These are phyloP conservation scores for Valencia hispanica DNA, from an alignment of 2,797 vertebrate species.

Conservation along the genomic window DNA sequence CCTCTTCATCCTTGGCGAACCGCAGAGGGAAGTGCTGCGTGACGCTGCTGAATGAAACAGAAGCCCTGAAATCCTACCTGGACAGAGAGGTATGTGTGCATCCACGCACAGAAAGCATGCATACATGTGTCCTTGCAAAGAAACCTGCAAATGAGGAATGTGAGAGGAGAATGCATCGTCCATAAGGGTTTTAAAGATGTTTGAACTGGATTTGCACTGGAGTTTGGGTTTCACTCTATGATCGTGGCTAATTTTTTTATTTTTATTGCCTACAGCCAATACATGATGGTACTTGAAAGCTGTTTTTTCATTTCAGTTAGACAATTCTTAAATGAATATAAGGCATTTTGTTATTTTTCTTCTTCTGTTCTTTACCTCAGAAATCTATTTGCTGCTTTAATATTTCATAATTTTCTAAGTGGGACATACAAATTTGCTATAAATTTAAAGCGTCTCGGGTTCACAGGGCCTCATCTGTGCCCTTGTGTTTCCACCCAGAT, in stretches of 20 bases:
- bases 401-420: background rate
- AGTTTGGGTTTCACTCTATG: background rate
- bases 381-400: background rate
- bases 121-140: background rate
- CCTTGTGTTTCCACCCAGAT: background rate
- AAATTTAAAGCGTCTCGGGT: background rate
- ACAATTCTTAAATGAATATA: too few species aligned
- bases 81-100: constrained; percentile 90
- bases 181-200: background rate
- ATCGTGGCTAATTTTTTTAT: background rate
- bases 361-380: background rate
- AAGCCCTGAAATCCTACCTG: constrained; percentile 96
- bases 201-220: background rate
- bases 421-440: background rate
- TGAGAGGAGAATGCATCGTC: background rate
- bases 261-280: background rate
- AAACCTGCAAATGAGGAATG: background rate
- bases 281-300: background rate
- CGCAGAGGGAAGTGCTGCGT: constrained; percentile 98
- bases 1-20: constrained; percentile 31
- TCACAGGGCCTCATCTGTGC: too few species aligned
- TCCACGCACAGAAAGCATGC: background rate
- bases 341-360: background rate
- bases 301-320: background rate
- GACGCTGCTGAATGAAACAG: constrained; percentile 96